These are phyloP conservation scores for Zalophus californianus DNA, from an alignment of 2,797 vertebrate genomes.

Conservation along the genomic window DNA sequence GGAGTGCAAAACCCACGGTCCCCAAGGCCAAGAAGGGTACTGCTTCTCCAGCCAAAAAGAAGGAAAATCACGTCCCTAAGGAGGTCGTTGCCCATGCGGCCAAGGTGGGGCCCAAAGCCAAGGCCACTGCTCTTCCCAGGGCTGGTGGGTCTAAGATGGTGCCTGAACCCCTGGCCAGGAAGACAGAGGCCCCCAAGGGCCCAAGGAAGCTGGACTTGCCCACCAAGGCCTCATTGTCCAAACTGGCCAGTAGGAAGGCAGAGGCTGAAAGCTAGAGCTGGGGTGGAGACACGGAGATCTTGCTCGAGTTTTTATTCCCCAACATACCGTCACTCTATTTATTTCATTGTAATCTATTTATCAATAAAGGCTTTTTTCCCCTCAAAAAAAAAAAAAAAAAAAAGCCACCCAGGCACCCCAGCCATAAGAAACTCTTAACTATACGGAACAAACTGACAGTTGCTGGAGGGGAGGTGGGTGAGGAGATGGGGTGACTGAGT, in stretches of 20 bases:
- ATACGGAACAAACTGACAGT: not conserved
- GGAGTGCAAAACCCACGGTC: no score
- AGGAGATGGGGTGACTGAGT: not conserved
- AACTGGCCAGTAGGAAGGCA: fast-evolving
- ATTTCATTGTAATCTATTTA: conserved; percentile 65
- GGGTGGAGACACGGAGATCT: no score
- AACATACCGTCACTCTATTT: not conserved
- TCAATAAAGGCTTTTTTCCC: conserved; percentile 73
- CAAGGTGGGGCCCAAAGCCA: not conserved
- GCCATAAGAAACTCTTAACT: not conserved
- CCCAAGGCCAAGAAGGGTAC: not conserved
- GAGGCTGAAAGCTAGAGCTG: no score
- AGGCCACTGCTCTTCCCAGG: not conserved
- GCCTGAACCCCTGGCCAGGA: not conserved
- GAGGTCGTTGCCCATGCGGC: not conserved
- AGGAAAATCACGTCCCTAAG: not conserved
- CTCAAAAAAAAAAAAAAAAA: not conserved
- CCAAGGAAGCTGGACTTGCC: not conserved
- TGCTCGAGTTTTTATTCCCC: conserved; percentile 48
- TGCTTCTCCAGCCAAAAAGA: conserved; percentile 16
- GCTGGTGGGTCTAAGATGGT: not conserved
- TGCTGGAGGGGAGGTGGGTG: not conserved
- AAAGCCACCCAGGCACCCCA: not conserved
- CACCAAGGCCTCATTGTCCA: not conserved
- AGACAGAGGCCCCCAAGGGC: not conserved